A percentile compares a stretch with the other conserved stretches of the same genome.
These are phyloP conservation scores for Oscheius onirici DNA, from an alignment of 2,888 invertebrate genomes.

Conservation along the genomic window DNA sequence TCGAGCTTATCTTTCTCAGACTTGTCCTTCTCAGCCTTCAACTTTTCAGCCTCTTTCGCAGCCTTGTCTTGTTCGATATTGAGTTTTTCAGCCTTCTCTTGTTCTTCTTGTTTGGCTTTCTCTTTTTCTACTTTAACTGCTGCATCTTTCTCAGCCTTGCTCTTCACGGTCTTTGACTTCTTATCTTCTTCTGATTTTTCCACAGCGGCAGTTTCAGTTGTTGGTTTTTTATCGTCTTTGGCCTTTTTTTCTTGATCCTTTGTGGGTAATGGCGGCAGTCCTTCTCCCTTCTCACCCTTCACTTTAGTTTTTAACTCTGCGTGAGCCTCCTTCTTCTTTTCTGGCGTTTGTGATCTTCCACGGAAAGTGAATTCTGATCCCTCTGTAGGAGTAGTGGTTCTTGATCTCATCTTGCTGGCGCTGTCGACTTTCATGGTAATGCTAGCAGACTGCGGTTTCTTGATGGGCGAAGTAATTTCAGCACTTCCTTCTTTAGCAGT, in stretches of 20 bases:
- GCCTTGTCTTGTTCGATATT: not conserved
- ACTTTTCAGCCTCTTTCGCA: constrained; percentile 8
- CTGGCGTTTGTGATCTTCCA: constrained; percentile 46
- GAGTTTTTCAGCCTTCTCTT: constrained; percentile 2
- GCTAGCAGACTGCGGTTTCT: constrained; percentile 49
- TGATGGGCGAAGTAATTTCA: constrained; percentile 48
- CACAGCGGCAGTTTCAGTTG: not conserved
- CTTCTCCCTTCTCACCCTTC: constrained; percentile 16
- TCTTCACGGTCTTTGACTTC: constrained; percentile 9
- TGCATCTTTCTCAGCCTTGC: constrained; percentile 1
- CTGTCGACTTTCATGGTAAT: constrained; percentile 51
- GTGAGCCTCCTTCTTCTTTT: constrained; percentile 16
- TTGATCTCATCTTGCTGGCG: constrained; percentile 22
- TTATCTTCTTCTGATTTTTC: constrained; percentile 17
- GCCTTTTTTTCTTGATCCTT: constrained; percentile 27
- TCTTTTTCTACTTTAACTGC: constrained; percentile 25
- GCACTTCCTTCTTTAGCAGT: constrained; percentile 57
- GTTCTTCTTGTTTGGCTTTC: constrained; percentile 5
- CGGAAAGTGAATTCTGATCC: constrained; percentile 53
- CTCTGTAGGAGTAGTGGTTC: constrained; percentile 37
- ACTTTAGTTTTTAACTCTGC: constrained; percentile 16
- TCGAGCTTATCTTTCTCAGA: not conserved
- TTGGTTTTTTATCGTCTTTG: not conserved
- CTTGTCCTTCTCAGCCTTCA: not conserved
- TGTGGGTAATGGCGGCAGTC: constrained; percentile 28